Evolutionary conservation across 2,888 invertebrate genomes (phyloP).

Genomic region (Lasiommata megera): DNA sequence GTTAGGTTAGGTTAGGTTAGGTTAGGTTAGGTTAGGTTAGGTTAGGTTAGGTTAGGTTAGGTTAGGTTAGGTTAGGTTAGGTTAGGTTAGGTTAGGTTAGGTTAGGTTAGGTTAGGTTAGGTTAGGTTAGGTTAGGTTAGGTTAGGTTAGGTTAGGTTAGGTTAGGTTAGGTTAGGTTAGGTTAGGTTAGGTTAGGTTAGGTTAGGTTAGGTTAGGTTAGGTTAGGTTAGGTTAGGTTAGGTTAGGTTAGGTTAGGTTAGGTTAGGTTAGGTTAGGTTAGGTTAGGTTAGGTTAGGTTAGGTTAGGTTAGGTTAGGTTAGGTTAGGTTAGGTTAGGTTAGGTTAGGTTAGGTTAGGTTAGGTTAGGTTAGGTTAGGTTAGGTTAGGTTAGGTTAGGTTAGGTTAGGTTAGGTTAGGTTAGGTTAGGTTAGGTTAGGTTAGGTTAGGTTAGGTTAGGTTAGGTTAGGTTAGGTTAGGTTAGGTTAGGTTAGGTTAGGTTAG

Average conservation of each 20-base stretch:
- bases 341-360: conserved; percentile 23
- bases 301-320: conserved; percentile 25
- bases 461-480: too few relatives aligned
- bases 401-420: too few relatives aligned
- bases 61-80: too few relatives aligned
- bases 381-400: too few relatives aligned
- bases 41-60: too few relatives aligned
- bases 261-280: conserved; percentile 25
- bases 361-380: conserved; percentile 28
- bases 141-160: conserved; percentile 29
- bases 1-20: too few relatives aligned
- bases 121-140: conserved; percentile 29
- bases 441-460: too few relatives aligned
- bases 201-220: conserved; percentile 7
- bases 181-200: conserved; percentile 14
- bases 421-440: too few relatives aligned
- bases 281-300: conserved; percentile 26
- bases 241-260: conserved; percentile 24
- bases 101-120: conserved; percentile 27
- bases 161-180: conserved; percentile 25
- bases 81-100: too few relatives aligned
- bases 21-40: too few relatives aligned
- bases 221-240: conserved; percentile 15
- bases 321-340: conserved; percentile 19
- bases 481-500: too few relatives aligned